A percentile compares a stretch with the other conserved stretches of the same genome.
phyloP scores from a whole-genome alignment of 1,140 invertebrate species.

The Pentalonia nigronervosa region DNA sequence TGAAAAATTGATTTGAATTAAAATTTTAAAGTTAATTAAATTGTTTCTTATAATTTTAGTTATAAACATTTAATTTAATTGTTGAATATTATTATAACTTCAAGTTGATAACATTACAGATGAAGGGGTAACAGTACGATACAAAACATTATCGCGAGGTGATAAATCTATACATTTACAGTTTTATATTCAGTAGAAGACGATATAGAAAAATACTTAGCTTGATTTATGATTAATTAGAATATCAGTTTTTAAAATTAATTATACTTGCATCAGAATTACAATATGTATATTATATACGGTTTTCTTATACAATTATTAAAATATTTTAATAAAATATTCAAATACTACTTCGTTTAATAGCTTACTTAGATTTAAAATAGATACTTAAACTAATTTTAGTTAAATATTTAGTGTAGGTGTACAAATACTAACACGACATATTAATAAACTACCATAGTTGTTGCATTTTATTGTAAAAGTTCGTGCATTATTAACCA shows the following conservation, averaged over 20 bases:
- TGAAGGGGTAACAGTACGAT: conserved; percentile 87
- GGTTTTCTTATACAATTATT: background rate
- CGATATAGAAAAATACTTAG: background rate
- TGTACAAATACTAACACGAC: background rate
- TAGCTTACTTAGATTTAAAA: background rate
- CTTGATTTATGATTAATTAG: background rate
- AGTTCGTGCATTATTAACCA: background rate
- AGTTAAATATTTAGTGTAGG: background rate
- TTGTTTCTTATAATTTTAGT: background rate
- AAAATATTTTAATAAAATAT: background rate
- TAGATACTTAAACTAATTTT: background rate
- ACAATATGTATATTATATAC: background rate
- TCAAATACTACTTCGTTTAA: background rate
- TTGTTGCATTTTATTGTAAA: background rate
- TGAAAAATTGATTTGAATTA: background rate
- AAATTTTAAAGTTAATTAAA: background rate
- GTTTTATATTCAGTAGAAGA: background rate
- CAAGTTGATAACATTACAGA: conserved; percentile 71
- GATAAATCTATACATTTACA: conserved; percentile 68
- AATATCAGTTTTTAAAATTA: background rate
- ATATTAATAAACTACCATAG: background rate
- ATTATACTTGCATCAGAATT: background rate
- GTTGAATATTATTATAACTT: background rate
- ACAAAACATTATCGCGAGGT: conserved; percentile 81
- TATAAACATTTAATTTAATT: background rate